These are phyloP conservation scores for Oxytorus armatus DNA, from an alignment of 2,888 invertebrate species.

Conservation along the genomic window DNA sequence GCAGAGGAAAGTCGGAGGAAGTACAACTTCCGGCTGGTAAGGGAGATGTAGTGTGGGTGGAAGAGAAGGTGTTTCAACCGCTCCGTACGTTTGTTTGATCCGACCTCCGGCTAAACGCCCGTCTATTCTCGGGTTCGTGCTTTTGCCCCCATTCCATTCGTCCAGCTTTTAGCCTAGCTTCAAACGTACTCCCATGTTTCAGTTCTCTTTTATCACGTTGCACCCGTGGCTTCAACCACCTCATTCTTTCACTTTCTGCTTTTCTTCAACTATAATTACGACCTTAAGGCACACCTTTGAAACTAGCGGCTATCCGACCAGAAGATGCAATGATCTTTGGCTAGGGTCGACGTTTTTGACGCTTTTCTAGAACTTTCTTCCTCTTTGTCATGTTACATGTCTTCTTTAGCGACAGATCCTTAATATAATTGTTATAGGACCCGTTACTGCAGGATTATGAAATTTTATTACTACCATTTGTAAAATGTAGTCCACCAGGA, in stretches of 20 bases:
- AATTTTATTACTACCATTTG: too few relatives aligned
- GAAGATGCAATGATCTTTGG: background rate
- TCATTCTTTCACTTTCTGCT: background rate
- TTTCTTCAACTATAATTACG: background rate
- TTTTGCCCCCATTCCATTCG: constrained; percentile 12
- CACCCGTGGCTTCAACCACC: background rate
- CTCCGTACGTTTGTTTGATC: constrained; percentile 60
- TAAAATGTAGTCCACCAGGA: too few relatives aligned
- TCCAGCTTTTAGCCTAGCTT: constrained; percentile 31
- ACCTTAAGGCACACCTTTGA: background rate
- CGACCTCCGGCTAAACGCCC: constrained; percentile 50
- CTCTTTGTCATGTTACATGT: too few relatives aligned
- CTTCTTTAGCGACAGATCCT: too few relatives aligned
- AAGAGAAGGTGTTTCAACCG: constrained; percentile 27
- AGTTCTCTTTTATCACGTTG: background rate
- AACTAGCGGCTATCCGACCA: background rate
- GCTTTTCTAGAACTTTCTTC: too few relatives aligned
- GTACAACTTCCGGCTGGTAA: constrained; percentile 54
- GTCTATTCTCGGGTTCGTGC: constrained; percentile 34
- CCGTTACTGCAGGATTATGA: too few relatives aligned
- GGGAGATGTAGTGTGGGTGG: constrained; percentile 12
- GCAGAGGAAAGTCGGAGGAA: constrained; percentile 47
- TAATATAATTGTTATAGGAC: too few relatives aligned
- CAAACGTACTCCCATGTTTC: constrained; percentile 22
- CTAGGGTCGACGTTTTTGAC: background rate